A percentile compares a stretch with the other conserved stretches of the same genome.
phyloP scores from a whole-genome alignment of 2,113 vertebrate genomes.

The Ceyx cyanopectus region DNA sequence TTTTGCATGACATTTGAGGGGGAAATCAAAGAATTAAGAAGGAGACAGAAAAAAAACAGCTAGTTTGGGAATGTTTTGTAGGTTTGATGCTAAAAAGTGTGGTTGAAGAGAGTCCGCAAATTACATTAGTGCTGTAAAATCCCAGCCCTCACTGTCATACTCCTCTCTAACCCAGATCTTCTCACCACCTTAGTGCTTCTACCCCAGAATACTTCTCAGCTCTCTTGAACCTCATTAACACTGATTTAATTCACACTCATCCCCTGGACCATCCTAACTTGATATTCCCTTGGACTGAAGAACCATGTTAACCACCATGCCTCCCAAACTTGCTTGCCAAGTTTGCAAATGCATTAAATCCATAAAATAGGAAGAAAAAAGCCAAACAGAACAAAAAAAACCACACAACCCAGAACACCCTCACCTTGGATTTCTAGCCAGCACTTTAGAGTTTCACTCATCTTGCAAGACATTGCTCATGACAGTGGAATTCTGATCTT shows the following conservation, averaged over 20 bases:
- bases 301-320: background rate
- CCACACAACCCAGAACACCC: background rate
- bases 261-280: background rate
- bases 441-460: background rate
- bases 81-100: fast-evolving
- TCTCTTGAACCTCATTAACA: background rate
- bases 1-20: constrained; percentile 28
- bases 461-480: constrained; percentile 3
- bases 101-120: background rate
- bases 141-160: background rate
- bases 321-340: background rate
- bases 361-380: background rate
- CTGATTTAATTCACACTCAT: background rate
- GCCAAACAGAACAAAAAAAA: background rate
- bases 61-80: background rate
- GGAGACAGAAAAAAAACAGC: background rate
- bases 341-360: background rate
- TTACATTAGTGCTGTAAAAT: background rate
- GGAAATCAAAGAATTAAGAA: background rate
- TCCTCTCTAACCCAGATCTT: background rate
- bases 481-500: constrained; percentile 38
- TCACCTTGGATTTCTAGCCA: constrained; percentile 35
- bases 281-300: background rate
- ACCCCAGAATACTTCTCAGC: background rate
- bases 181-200: background rate